Evolutionary conservation across 23 tunicate species (phyloP), one percentile per base, ranked within the genome.

Genomic region (Oikopleura albicans): DNA sequence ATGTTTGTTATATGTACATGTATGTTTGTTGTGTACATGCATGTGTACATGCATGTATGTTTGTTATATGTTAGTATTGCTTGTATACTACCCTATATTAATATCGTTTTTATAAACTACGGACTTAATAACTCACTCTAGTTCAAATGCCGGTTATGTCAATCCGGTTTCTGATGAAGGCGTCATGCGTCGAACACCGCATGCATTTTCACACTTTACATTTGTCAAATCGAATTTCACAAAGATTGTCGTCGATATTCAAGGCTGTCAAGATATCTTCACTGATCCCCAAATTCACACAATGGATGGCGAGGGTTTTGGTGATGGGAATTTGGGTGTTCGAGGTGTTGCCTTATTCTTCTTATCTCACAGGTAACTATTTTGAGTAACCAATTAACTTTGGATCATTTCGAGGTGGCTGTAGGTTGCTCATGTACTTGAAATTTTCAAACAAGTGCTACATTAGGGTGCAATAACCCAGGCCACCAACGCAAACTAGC

Each of bases 161-260:
- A 27, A 71, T 2, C 34, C 79, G 37, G 37, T 4, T 2, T 12
- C 34, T 71, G 37, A 71, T 2, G 79, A 71, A 29, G 79, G 79
- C 79, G 35, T 12, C 34, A 29, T 29, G 2, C 79, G 79, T 2
- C 27, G 34, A 71, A 71, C 79, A 29, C 79, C 79, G 31, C 40
- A 95, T 91, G 99, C 99, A 2, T 95, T 95, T 91, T 91, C 96
- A 79, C 99, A 95, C 84, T 95, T 94, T 84, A 95, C 97, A 1
- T 95, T 95, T 75, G 99, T 91, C 66, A 89, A 91, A 41, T 95
- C 99, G 4, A 91, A 95, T 40, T 95, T 89, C 87, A 85, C 88
- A 75, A 83, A 91, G 2, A 71, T 71, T 16, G 37, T 71, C 79
- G 79, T 71, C 79, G 79, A 71, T 71, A 71, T 71, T 71, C 79